Percentiles rank a stretch among this genome's conserved stretches.
These are phyloP conservation scores for Pomatorhinus ruficollis DNA, from an alignment of 2,113 vertebrate genomes.

Conservation along the genomic window DNA sequence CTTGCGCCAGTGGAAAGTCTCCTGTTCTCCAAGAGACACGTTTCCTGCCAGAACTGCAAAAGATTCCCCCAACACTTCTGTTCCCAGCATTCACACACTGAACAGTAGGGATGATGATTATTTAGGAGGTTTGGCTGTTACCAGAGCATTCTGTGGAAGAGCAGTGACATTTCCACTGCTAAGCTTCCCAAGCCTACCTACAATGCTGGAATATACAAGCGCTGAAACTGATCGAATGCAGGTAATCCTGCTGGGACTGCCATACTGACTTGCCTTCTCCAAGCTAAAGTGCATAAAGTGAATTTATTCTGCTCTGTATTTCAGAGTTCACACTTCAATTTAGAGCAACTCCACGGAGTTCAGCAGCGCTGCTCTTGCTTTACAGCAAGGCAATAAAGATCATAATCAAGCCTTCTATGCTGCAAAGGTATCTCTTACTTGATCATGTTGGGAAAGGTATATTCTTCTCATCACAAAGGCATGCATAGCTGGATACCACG, in stretches of 20 bases:
- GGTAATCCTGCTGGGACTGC: constrained; percentile 1
- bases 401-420: constrained; percentile 13
- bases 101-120: neutral
- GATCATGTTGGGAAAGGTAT: constrained; percentile 15
- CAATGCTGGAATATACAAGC: neutral
- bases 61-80: constrained; percentile 27
- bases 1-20: constrained; percentile 12
- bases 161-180: constrained; percentile 11
- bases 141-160: neutral
- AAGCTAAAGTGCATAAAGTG: neutral
- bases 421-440: constrained; percentile 6
- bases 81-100: neutral
- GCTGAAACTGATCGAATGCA: neutral
- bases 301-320: constrained; percentile 37
- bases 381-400: constrained; percentile 52
- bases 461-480: constrained; percentile 10
- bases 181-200: constrained; percentile 7
- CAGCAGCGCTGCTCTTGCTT: neutral
- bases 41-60: neutral
- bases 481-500: neutral
- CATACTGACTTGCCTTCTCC: neutral
- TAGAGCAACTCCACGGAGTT: neutral
- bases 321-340: constrained; percentile 38
- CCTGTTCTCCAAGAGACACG: neutral
- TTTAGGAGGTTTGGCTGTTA: constrained; percentile 28